Evolutionary conservation across 2,113 vertebrate genomes (phyloP), one percentile per base, ranked within the genome.

Genomic region (Diglossa brunneiventris): DNA sequence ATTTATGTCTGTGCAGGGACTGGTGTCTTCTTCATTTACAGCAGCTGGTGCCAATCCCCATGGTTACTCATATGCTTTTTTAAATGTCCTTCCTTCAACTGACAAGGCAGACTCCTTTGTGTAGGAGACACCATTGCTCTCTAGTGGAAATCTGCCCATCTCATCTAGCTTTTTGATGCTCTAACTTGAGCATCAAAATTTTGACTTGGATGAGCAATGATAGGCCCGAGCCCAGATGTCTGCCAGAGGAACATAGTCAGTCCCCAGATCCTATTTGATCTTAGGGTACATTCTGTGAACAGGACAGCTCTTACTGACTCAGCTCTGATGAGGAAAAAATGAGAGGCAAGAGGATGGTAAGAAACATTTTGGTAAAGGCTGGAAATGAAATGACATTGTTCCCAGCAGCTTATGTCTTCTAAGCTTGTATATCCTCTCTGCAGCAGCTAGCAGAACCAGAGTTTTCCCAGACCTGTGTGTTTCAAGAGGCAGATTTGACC

Each of bases 1-100:
- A 44, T 85, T 78, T 87, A 58, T n/a, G 20, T 67, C 27, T 7
- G 23, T 7, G 4, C 21, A 50, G 15, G 18, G 39, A 41, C 20
- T 44, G 2, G 8, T n/a, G 15, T 20, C 22, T 73, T 83, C 73
- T 81, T 24, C 28, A 14, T 44, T 42, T 86, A 46, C 5, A 58
- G 15, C 31, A 74, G n/a, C 61, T 69, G 35, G 10, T 70, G 20
- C 13, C 7, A 62, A 14, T 21, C 66, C 23, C 14, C 5, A 19
- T 0, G 0, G 31, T 41, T 58, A 35, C 7, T 74, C 23, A 33
- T 46, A 37, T 1, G 12, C 17, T 18, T 18, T 78, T 59, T 41
- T 2, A 21, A 31, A 62, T 6, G 18, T 87, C 21, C 2, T 15
- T 87, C 12, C 42, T 75, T 95, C 39, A 62, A 5, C 47, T 50